phyloP scores from a whole-genome alignment of 2,113 vertebrate species.

The Elaphurus davidianus region DNA sequence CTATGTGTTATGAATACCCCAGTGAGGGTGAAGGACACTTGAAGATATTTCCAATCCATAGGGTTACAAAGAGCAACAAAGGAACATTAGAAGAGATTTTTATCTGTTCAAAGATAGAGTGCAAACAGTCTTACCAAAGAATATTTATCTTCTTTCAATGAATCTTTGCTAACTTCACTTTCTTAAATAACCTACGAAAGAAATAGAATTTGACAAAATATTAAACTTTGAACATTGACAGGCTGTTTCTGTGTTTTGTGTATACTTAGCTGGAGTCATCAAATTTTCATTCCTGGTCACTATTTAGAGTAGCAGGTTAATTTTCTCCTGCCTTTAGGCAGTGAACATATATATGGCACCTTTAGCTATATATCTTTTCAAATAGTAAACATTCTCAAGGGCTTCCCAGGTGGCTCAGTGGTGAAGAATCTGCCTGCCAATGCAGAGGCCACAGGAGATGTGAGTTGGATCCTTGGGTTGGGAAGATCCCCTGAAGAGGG shows the following conservation, averaged over 20 bases:
- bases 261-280: not conserved
- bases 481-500: not conserved
- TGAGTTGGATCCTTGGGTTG: not conserved
- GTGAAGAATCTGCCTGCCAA: not conserved
- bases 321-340: not conserved
- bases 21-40: not conserved
- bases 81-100: not conserved
- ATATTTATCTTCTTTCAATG: not conserved
- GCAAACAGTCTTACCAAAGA: not conserved
- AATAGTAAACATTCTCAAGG: not conserved
- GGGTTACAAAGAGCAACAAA: not conserved
- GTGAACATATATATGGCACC: not conserved
- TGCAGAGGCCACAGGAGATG: not conserved
- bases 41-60: not conserved
- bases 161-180: not conserved
- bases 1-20: not conserved
- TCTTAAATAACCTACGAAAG: not conserved
- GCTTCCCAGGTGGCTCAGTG: not conserved
- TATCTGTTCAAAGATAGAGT: not conserved
- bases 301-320: not conserved
- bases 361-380: not conserved
- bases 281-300: not conserved
- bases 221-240: not conserved
- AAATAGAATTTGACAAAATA: not conserved
- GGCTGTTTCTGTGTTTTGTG: not conserved